A percentile compares a stretch with the other conserved stretches of the same genome.
These are phyloP conservation scores for Tetramorium bicarinatum DNA, from an alignment of 2,888 invertebrate genomes.

Conservation along the genomic window DNA sequence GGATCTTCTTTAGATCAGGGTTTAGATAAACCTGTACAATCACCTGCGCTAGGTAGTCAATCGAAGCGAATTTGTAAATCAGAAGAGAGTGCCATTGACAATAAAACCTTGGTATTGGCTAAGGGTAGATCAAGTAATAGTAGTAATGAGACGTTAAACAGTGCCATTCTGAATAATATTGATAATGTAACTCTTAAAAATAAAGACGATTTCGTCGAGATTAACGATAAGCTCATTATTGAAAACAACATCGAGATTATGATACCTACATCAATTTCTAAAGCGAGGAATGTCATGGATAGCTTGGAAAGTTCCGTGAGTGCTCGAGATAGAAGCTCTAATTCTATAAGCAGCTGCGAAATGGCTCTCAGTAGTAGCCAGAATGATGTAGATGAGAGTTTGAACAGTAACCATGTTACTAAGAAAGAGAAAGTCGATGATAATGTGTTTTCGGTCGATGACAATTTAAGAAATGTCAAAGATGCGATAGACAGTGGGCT, in stretches of 20 bases:
- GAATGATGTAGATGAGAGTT: slow-evolving; percentile 81
- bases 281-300: slow-evolving; percentile 75
- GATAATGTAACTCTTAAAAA: slow-evolving; percentile 60
- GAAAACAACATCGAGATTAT: slow-evolving; percentile 83
- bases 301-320: slow-evolving; percentile 74
- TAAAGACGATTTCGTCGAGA: slow-evolving; percentile 48
- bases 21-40: slow-evolving; percentile 80
- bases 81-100: slow-evolving; percentile 84
- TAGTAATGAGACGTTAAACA: slow-evolving; percentile 82
- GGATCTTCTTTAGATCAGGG: slow-evolving; percentile 85
- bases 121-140: slow-evolving; percentile 77
- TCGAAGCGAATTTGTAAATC: slow-evolving; percentile 85
- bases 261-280: slow-evolving; percentile 83
- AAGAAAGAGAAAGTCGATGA: slow-evolving; percentile 67
- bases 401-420: slow-evolving; percentile 73
- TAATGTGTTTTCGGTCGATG: slow-evolving; percentile 53
- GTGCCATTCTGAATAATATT: slow-evolving; percentile 73
- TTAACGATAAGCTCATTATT: slow-evolving; percentile 64
- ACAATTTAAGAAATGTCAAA: slow-evolving; percentile 64
- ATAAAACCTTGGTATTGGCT: slow-evolving; percentile 78
- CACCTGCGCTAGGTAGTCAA: slow-evolving; percentile 76
- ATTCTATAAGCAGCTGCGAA: slow-evolving; percentile 85
- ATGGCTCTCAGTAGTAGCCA: slow-evolving; percentile 84
- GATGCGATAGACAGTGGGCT: slow-evolving; percentile 52
- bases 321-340: slow-evolving; percentile 83